phyloP scores from a whole-genome alignment of 2,888 invertebrate species.

The Nasonovia ribisnigri region DNA sequence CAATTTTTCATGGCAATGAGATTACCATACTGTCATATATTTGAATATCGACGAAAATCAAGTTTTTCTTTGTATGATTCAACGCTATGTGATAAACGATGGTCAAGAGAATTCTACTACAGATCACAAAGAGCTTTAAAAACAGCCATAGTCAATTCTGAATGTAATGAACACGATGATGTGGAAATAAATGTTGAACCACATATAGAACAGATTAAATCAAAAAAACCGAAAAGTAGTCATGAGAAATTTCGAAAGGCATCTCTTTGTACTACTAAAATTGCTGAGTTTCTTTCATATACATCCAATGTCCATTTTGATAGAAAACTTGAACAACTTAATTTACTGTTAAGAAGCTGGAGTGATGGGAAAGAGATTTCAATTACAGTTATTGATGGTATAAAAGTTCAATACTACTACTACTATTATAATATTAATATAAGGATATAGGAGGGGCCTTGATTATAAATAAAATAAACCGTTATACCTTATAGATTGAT shows the following conservation, averaged over 20 bases:
- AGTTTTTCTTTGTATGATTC: constrained; percentile 12
- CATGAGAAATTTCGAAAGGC: constrained; percentile 1
- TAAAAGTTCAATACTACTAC: too few relatives aligned
- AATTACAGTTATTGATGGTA: constrained; percentile 5
- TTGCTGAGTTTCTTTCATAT: neutral
- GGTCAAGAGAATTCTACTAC: constrained; percentile 10
- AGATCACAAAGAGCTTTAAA: neutral
- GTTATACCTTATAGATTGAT: too few relatives aligned
- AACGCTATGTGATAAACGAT: constrained; percentile 16
- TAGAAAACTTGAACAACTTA: neutral
- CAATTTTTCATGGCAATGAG: constrained; percentile 5
- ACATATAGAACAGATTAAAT: neutral
- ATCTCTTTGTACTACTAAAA: constrained; percentile 16
- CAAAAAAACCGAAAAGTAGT: neutral
- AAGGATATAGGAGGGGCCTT: too few relatives aligned
- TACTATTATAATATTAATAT: too few relatives aligned
- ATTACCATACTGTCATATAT: constrained; percentile 17
- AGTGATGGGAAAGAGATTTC: constrained; percentile 10
- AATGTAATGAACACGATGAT: neutral
- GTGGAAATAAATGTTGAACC: constrained; percentile 10
- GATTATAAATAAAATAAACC: too few relatives aligned
- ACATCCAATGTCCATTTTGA: constrained; percentile 19
- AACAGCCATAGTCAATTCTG: neutral
- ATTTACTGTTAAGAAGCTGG: neutral
- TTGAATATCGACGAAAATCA: neutral